Conservation (phyloP, 2,888 invertebrate species). For the Busseola fusca region DNA sequence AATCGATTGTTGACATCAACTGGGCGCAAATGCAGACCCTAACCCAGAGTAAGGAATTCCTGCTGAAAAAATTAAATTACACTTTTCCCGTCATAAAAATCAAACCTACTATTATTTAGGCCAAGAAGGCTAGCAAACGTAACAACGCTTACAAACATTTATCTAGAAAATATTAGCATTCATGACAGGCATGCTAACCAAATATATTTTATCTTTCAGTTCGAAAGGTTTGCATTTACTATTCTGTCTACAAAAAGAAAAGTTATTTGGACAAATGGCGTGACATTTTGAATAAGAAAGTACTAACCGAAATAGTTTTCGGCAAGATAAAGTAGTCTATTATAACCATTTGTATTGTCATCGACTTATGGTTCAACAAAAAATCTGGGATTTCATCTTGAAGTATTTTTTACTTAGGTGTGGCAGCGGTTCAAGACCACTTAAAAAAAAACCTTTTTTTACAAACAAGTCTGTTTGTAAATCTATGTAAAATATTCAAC, state of each 20-base stretch:
- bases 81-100: neutral
- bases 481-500: too few species aligned
- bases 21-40: neutral
- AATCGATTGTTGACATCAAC: too few species aligned
- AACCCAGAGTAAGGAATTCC: neutral
- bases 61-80: neutral
- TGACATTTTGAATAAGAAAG: slow-evolving; percentile 26
- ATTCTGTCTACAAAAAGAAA: slow-evolving; percentile 22
- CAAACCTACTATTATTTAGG: neutral
- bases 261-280: slow-evolving; percentile 18
- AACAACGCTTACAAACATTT: neutral
- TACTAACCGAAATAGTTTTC: slow-evolving; percentile 18
- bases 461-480: too few species aligned
- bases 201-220: slow-evolving; percentile 1
- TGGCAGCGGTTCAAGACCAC: neutral
- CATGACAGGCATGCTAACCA: slow-evolving; percentile 3
- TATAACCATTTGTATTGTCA: neutral
- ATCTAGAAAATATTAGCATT: slow-evolving; percentile 19
- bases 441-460: neutral
- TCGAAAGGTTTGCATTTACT: slow-evolving; percentile 18
- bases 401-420: neutral
- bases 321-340: neutral
- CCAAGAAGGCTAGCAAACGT: neutral
- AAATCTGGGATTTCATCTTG: neutral
- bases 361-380: neutral